Conservation (phyloP, 1,140 invertebrate genomes). For the Drosophila virilis region DNA sequence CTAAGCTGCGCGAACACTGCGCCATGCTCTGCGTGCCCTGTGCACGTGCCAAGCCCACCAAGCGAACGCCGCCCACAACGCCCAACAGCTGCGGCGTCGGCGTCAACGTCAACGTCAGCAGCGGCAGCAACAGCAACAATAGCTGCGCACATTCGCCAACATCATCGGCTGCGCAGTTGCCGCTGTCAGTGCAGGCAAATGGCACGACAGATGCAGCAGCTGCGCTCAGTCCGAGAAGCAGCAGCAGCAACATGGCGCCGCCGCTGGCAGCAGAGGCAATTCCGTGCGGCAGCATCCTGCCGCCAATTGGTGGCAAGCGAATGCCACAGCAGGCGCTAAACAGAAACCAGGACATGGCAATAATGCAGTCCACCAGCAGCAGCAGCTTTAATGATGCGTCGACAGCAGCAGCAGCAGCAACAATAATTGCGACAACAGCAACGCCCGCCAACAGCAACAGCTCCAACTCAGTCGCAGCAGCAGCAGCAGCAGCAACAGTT, state of each 20-base stretch:
- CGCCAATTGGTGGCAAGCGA: background rate
- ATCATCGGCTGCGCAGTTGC: background rate
- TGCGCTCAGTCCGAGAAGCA: slow-evolving; percentile 34
- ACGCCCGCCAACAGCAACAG: slow-evolving; percentile 8
- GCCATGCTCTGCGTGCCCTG: slow-evolving; percentile 81
- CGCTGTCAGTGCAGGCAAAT: slow-evolving; percentile 28
- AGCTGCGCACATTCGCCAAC: background rate
- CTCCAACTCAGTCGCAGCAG: slow-evolving; percentile 2
- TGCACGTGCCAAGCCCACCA: slow-evolving; percentile 60
- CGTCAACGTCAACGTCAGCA: background rate
- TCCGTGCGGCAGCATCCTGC: background rate
- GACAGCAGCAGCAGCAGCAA: slow-evolving; percentile 3
- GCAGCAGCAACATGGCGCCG: slow-evolving; percentile 7
- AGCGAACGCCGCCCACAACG: slow-evolving; percentile 44
- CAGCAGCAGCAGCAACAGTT: background rate
- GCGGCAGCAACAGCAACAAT: slow-evolving; percentile 8
- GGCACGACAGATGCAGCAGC: background rate
- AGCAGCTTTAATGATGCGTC: slow-evolving; percentile 20
- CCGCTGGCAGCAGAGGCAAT: slow-evolving; percentile 4
- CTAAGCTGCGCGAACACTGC: slow-evolving; percentile 76
- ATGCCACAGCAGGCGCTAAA: background rate
- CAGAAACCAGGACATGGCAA: slow-evolving; percentile 37
- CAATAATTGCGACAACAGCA: slow-evolving; percentile 30
- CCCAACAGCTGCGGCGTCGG: slow-evolving; percentile 18
- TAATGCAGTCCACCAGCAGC: slow-evolving; percentile 55